phyloP scores from a whole-genome alignment of 2,797 vertebrate genomes.

The Propithecus perrieri region DNA sequence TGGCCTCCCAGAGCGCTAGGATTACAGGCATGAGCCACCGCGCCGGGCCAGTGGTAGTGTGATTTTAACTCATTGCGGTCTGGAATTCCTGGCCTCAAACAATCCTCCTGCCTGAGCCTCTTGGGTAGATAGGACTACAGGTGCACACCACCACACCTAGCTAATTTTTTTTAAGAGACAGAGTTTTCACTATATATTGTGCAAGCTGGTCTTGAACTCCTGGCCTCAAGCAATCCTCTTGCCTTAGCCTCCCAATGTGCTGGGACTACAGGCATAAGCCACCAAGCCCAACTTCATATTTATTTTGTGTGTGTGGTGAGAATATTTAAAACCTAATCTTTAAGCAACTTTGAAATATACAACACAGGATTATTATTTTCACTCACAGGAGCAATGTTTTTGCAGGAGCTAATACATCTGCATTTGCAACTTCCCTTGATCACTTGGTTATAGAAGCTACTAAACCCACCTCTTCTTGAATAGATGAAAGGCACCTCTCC shows the following conservation, averaged over 20 bases:
- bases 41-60: background rate
- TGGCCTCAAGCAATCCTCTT: background rate
- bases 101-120: background rate
- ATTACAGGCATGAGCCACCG: too few relatives aligned
- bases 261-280: background rate
- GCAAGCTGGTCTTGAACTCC: background rate
- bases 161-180: background rate
- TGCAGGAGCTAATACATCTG: background rate
- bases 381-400: background rate
- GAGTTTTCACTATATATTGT: background rate
- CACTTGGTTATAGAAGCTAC: background rate
- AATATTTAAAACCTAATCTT: background rate
- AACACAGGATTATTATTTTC: background rate
- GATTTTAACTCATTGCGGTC: background rate
- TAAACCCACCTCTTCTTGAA: background rate
- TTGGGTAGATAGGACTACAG: background rate
- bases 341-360: background rate
- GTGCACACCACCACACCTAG: background rate
- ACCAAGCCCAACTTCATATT: background rate
- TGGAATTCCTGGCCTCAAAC: background rate
- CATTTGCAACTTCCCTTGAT: background rate
- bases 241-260: background rate
- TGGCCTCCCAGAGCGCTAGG: too few relatives aligned
- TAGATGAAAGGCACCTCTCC: background rate
- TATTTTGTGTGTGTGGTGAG: background rate